Conservation (phyloP, 2,113 vertebrate genomes). For the Ammodytes dubius region DNA sequence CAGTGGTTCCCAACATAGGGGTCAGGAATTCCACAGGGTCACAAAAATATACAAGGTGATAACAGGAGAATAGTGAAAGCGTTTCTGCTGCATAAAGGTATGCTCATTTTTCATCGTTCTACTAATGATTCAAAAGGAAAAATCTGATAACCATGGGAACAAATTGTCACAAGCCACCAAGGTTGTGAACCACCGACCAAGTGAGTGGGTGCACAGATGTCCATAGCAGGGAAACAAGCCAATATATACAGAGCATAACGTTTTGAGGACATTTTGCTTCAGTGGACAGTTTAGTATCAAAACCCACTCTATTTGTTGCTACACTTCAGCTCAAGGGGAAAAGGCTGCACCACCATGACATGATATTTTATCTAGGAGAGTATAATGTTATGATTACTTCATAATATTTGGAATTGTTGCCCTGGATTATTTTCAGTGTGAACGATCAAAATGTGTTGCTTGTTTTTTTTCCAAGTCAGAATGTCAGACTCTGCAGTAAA, state of each 20-base stretch:
- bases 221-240: background rate
- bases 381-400: conserved; percentile 8
- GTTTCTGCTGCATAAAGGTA: background rate
- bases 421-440: conserved; percentile 3
- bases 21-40: background rate
- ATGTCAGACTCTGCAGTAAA: background rate
- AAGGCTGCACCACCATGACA: conserved; percentile 1
- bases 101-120: background rate
- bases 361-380: conserved; percentile 12
- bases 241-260: background rate
- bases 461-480: conserved; percentile 11
- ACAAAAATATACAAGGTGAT: background rate
- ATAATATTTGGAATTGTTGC: background rate
- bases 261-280: conserved; percentile 20
- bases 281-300: background rate
- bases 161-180: background rate
- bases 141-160: no score
- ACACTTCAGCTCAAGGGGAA: background rate
- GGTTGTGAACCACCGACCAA: no score
- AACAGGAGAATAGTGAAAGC: no score
- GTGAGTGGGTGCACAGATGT: background rate
- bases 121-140: background rate
- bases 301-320: conserved; percentile 34
- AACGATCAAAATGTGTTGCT: conserved; percentile 2
- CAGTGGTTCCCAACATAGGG: background rate